Evolutionary conservation across 2,797 vertebrate genomes (phyloP).

Genomic region (Numenius phaeopus): DNA sequence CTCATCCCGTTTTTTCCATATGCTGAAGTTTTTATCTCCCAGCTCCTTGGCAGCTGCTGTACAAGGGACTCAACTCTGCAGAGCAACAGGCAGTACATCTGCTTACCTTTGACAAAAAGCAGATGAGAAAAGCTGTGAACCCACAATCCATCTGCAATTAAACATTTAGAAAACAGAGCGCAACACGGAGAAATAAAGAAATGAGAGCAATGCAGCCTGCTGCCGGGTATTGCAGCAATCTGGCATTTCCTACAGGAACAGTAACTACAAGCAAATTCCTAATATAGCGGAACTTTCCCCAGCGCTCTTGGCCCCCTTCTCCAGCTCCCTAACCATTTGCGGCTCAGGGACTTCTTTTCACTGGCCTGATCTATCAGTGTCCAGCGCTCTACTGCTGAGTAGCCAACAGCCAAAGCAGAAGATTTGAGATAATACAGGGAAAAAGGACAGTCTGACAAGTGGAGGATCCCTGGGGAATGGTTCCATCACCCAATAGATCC

Average conservation of each 20-base stretch:
- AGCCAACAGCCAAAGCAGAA: background rate
- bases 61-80: background rate
- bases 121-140: constrained; percentile 55
- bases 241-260: background rate
- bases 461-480: background rate
- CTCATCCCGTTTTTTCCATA: background rate
- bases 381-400: background rate
- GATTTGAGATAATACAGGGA: background rate
- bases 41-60: constrained; percentile 29
- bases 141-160: constrained; percentile 34
- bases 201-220: background rate
- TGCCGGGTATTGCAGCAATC: background rate
- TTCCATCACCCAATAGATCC: background rate
- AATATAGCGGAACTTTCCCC: background rate
- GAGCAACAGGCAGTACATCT: constrained; percentile 53
- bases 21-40: background rate
- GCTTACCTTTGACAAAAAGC: constrained; percentile 57
- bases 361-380: background rate
- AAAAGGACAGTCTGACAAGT: background rate
- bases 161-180: background rate
- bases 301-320: background rate
- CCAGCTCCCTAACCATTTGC: background rate
- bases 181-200: background rate
- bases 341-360: background rate
- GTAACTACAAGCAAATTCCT: background rate